Base-by-base conservation (phyloP, 2,888 invertebrate species). In the Slavum lentiscoides region DNA sequence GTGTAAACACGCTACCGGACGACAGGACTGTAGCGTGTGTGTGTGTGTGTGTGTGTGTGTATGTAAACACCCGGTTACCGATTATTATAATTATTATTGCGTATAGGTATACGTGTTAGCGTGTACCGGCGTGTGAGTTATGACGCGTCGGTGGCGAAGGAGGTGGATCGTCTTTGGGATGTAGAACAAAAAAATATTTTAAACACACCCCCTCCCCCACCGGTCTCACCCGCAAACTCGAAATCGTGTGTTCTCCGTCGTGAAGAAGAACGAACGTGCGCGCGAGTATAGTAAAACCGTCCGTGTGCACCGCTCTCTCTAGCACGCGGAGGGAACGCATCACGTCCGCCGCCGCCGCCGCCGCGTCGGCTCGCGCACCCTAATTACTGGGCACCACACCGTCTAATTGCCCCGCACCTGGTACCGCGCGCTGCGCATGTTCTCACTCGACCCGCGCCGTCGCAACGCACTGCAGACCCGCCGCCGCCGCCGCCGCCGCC, bases 331-430 rank as follows among this genome's bases (percentile, higher is more conserved):
- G 2, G 9, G 53, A 1, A 37, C 55, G 70, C 70, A 69, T 77
- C 69, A 77, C 77, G 77, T 77, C 77, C 77, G 62, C 55, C 66
- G 53, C 61, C 72, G 77, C 77, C 77, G 62, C 55, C 66, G 53
- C 61, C 72, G 77, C 59, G 77, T 77, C 77, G 77, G 77, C 77
- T 77, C 77, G 77, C 69, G 62, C 69, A 64, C 70, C 77, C 77
- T 77, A 77, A 77, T 77, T 77, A 77, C 77, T 77, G 77, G 77
- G 77, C 77, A 77, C 70, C 77, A 30, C 30, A 30, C 30, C 30
- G 70, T n/a, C 77, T 77, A 77, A 77, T 77, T 70, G 77, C 70
- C 77, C 77, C 77, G 70, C 77, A 77, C 77, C 77, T 77, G 77
- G 76, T n/a, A 68, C 49, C 59, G 75, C 23, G 23, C 23, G 23